These are phyloP conservation scores for Myodes glareolus DNA, from an alignment of 2,113 vertebrate species.

Conservation along the genomic window DNA sequence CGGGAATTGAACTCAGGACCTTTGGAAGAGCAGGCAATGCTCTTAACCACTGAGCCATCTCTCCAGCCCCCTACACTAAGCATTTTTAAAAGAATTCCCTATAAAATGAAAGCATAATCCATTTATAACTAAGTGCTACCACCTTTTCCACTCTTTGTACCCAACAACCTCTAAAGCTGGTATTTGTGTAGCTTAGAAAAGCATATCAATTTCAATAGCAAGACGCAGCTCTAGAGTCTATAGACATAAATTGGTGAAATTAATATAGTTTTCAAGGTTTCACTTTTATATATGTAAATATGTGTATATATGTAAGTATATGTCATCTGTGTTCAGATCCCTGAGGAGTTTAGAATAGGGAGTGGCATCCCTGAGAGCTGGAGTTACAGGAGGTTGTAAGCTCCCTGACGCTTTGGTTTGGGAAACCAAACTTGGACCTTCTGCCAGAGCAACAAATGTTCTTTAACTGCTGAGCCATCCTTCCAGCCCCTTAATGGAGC, in stretches of 20 bases:
- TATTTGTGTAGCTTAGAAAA: slow-evolving; percentile 12
- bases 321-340: neutral
- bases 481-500: neutral
- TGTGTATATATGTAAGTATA: neutral
- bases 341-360: neutral
- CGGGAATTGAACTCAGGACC: too few species aligned
- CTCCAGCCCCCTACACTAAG: too few species aligned
- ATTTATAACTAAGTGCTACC: slow-evolving; percentile 32
- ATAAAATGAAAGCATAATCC: slow-evolving; percentile 37
- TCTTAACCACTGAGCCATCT: too few species aligned
- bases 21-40: too few species aligned
- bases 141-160: neutral
- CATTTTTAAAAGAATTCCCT: neutral
- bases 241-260: slow-evolving; percentile 26
- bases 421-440: neutral
- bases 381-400: neutral
- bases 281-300: neutral
- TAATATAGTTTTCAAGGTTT: neutral
- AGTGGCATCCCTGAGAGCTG: neutral
- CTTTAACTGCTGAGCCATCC: neutral
- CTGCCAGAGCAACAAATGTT: neutral
- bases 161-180: neutral
- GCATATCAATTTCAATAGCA: neutral
- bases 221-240: slow-evolving; percentile 30
- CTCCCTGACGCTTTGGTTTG: neutral